These are phyloP conservation scores for Mus musculus DNA, from an alignment of 2,113 vertebrate species.

Conservation along the genomic window GRCm39 chr12:80390001-80390500, in stretches of 20 bases:
- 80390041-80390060: conserved; percentile 18
- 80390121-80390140: conserved; percentile 28
- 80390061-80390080: background rate
- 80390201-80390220: conserved; percentile 6
- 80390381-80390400: background rate
- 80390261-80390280: background rate
- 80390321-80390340: background rate
- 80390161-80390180: conserved; percentile 54
- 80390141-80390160: background rate
- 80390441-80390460: background rate
- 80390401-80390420: background rate
- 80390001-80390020: background rate
- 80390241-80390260: background rate
- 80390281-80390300: background rate
- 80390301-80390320: background rate
- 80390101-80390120: conserved; percentile 18
- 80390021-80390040: background rate
- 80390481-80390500: background rate
- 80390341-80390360: background rate
- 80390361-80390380: background rate
- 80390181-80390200: conserved; percentile 55
- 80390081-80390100: background rate
- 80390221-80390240: background rate
- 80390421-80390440: background rate
- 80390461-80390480: background rate